phyloP scores from a whole-genome alignment of 2,797 vertebrate genomes.

The Psittacula derbiana region DNA sequence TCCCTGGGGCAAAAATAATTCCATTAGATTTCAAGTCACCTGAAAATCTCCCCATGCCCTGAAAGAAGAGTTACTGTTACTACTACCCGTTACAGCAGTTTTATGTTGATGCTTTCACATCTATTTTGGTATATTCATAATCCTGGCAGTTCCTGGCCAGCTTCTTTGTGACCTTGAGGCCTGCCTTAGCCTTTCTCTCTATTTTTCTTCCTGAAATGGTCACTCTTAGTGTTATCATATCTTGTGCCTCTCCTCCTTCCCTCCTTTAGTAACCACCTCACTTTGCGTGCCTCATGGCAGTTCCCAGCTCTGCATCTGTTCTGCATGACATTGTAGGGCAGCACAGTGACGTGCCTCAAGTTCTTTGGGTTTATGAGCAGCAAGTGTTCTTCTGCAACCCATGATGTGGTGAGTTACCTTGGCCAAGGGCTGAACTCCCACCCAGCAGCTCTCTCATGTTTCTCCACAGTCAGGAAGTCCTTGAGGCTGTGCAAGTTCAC shows the following conservation, averaged over 20 bases:
- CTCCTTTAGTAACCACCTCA: not conserved
- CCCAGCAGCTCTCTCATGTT: not conserved
- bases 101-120: not conserved
- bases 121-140: not conserved
- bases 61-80: not conserved
- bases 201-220: not conserved
- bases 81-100: not conserved
- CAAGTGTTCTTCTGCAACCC: conserved; percentile 45
- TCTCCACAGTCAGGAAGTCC: not conserved
- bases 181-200: not conserved
- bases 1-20: not conserved
- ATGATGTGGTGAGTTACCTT: too few relatives aligned
- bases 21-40: not conserved
- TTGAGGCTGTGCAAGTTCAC: accelerated
- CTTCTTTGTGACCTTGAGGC: not conserved
- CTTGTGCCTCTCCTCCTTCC: not conserved
- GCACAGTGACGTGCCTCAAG: conserved; percentile 19
- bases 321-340: not conserved
- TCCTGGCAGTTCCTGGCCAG: not conserved
- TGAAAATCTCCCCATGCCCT: not conserved
- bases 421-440: not conserved
- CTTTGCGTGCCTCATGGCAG: not conserved
- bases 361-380: conserved; percentile 38
- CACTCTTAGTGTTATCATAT: not conserved
- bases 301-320: not conserved